Conservation (phyloP, 2,797 vertebrate genomes). For the Myotis daubentonii region DNA sequence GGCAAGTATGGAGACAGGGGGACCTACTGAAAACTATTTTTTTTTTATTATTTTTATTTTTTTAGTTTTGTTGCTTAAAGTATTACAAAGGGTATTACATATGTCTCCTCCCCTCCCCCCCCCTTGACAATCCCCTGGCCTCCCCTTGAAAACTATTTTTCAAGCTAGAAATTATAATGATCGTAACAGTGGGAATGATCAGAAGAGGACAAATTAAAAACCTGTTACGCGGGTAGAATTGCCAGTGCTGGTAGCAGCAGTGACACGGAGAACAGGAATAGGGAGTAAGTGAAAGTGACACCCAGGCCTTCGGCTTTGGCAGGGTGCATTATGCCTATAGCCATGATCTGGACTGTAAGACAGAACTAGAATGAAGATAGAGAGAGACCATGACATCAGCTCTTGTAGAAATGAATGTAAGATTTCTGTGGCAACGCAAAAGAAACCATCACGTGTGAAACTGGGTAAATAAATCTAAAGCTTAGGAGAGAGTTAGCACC, state of each 20-base stretch:
- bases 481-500: not conserved
- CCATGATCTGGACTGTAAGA: not conserved
- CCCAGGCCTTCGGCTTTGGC: not conserved
- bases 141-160: not conserved
- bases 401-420: not conserved
- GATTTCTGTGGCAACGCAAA: not conserved
- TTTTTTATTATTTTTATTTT: no score
- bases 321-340: not conserved
- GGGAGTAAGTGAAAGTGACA: not conserved
- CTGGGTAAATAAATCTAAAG: not conserved
- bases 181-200: not conserved
- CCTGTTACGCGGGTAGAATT: not conserved
- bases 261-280: not conserved
- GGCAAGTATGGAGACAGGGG: not conserved
- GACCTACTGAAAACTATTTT: conserved; percentile 10
- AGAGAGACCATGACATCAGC: not conserved
- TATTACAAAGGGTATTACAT: no score
- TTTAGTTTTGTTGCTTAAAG: no score
- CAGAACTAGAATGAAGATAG: not conserved
- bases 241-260: not conserved
- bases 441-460: not conserved
- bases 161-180: conserved; percentile 14
- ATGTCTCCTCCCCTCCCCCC: no score
- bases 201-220: not conserved
- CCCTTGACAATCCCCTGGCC: no score